A percentile compares a stretch with the other conserved stretches of the same genome.
These are phyloP conservation scores for Gallinago paraguaiae DNA, from an alignment of 2,113 vertebrate species.

Conservation along the genomic window DNA sequence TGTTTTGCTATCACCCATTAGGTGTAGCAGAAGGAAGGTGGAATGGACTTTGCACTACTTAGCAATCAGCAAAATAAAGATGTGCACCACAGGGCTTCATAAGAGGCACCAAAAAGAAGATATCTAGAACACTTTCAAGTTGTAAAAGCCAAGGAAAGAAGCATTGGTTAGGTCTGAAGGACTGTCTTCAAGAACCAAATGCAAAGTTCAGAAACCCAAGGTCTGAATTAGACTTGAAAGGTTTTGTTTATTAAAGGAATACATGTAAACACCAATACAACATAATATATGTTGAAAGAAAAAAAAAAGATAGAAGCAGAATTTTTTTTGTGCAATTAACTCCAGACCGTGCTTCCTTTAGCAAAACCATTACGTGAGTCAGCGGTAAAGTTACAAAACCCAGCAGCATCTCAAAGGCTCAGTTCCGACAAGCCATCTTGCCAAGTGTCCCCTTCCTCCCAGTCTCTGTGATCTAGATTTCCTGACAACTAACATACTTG, in stretches of 20 bases:
- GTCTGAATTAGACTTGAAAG: background rate
- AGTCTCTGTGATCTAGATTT: background rate
- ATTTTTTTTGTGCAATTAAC: background rate
- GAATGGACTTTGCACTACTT: background rate
- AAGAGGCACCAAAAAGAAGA: background rate
- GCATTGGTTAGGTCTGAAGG: background rate
- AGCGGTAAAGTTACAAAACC: background rate
- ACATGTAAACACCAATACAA: slow-evolving; percentile 43
- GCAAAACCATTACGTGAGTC: background rate
- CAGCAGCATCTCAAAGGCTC: background rate
- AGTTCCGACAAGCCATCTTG: background rate
- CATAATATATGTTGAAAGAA: background rate
- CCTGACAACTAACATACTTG: background rate
- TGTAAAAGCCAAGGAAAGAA: background rate
- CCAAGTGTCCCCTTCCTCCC: background rate
- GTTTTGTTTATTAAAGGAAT: slow-evolving; percentile 51
- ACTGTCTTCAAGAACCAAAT: background rate
- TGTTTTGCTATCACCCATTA: background rate
- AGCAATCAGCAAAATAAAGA: background rate
- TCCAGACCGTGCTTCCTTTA: background rate
- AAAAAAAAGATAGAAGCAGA: background rate
- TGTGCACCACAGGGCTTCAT: background rate
- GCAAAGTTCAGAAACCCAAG: background rate
- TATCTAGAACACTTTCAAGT: background rate
- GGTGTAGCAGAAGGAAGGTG: background rate